Evolutionary conservation across 2,888 invertebrate genomes (phyloP).

Genomic region (Tetragonula carbonaria): DNA sequence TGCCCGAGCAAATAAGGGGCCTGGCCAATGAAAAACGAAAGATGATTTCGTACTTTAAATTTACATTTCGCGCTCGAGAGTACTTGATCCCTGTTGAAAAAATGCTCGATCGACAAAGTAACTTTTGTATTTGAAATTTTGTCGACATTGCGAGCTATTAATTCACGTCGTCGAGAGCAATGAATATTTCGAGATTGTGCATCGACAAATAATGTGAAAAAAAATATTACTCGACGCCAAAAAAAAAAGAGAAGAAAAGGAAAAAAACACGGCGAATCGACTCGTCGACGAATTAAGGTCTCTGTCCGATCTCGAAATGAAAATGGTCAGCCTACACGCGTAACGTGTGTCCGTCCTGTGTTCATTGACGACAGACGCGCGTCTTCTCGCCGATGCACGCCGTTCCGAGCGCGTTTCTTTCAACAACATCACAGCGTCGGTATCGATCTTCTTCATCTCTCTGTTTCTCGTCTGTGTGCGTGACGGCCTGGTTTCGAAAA

Average conservation of each 20-base stretch:
- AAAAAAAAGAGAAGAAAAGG: too few species aligned
- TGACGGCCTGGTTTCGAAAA: conserved; percentile 47
- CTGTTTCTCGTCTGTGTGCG: background rate
- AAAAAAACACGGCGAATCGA: background rate
- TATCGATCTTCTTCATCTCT: conserved; percentile 21
- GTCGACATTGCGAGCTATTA: too few species aligned
- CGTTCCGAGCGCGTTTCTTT: conserved; percentile 12
- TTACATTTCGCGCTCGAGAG: background rate
- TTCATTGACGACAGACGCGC: conserved; percentile 6
- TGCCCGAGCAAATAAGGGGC: background rate
- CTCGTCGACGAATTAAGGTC: background rate
- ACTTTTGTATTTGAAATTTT: too few species aligned
- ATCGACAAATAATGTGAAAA: background rate
- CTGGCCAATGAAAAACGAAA: background rate
- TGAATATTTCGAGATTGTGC: background rate
- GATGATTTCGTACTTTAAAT: background rate
- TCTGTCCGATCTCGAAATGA: background rate
- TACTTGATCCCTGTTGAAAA: background rate
- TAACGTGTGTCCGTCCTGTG: conserved; percentile 10
- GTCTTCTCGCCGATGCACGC: conserved; percentile 7
- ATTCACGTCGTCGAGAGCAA: background rate
- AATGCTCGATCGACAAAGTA: too few species aligned
- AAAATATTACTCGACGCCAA: background rate
- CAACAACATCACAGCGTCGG: background rate
- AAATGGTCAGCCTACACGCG: background rate